Evolutionary conservation across 2,888 invertebrate genomes (phyloP).

Genomic region (Cyclophora albipunctata): DNA sequence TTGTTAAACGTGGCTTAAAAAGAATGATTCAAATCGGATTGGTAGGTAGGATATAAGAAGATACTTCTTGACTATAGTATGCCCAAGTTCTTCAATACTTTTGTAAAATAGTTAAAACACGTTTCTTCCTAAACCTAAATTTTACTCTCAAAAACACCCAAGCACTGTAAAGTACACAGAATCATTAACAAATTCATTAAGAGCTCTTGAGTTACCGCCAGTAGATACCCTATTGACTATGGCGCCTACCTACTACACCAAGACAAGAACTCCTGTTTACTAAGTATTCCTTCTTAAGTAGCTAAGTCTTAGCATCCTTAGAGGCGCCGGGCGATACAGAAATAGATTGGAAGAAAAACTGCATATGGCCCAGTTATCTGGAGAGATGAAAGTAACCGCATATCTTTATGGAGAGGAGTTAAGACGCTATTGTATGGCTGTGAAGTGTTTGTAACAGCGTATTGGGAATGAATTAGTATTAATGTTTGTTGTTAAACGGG

Average conservation of each 20-base stretch:
- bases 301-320: conserved; percentile 34
- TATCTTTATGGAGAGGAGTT: conserved; percentile 29
- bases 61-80: too few relatives aligned
- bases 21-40: too few relatives aligned
- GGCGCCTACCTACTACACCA: conserved; percentile 40
- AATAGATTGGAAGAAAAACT: conserved; percentile 57
- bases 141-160: too few relatives aligned
- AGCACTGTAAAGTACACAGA: background rate
- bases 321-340: conserved; percentile 46
- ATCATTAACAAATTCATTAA: conserved; percentile 18
- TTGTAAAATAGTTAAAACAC: too few relatives aligned
- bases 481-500: too few relatives aligned
- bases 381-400: conserved; percentile 26
- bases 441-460: background rate
- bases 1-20: too few relatives aligned
- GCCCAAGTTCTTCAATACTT: too few relatives aligned
- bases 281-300: conserved; percentile 27
- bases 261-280: conserved; percentile 11
- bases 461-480: too few relatives aligned
- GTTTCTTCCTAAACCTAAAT: too few relatives aligned
- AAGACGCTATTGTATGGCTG: conserved; percentile 4
- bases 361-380: conserved; percentile 52
- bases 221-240: conserved; percentile 31
- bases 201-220: conserved; percentile 25
- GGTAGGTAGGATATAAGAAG: too few relatives aligned